Evolutionary conservation across 1,140 invertebrate genomes (phyloP).

Genomic region (Drosophila subobscura): DNA sequence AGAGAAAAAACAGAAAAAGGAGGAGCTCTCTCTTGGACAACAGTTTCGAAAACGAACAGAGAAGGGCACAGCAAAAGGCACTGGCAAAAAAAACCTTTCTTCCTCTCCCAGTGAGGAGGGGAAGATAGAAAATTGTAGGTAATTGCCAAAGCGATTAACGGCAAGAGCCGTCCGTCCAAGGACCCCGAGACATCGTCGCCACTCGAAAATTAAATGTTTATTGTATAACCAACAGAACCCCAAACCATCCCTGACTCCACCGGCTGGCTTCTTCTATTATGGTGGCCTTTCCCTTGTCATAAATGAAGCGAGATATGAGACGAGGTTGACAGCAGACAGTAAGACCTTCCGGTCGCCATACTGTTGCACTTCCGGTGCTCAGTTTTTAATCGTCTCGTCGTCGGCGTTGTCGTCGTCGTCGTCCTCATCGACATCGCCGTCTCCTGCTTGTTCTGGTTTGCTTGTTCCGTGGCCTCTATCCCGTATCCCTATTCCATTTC

Average conservation of each 20-base stretch:
- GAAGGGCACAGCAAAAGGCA: conserved; percentile 35
- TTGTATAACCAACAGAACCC: conserved; percentile 61
- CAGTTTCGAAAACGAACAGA: conserved; percentile 60
- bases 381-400: conserved; percentile 75
- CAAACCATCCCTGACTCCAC: conserved; percentile 6
- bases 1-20: conserved; percentile 58
- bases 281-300: conserved; percentile 14
- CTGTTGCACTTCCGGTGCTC: conserved; percentile 79
- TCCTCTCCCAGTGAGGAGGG: not conserved
- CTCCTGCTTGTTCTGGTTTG: too few relatives aligned
- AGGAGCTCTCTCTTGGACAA: conserved; percentile 48
- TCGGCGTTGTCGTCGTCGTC: conserved; percentile 9
- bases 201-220: conserved; percentile 80
- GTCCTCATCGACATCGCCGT: too few relatives aligned
- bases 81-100: conserved; percentile 30
- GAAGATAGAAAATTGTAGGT: conserved; percentile 60
- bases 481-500: conserved; percentile 27
- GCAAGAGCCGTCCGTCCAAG: conserved; percentile 61
- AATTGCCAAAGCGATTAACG: conserved; percentile 79
- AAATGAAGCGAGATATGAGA: conserved; percentile 14
- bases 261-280: not conserved
- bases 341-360: conserved; percentile 77
- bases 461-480: not conserved
- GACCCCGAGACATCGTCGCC: conserved; percentile 28
- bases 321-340: conserved; percentile 61